A percentile compares a stretch with the other conserved stretches of the same genome.
Evolutionary conservation across 2,888 invertebrate species (phyloP).

Genomic region (Spodoptera littoralis): DNA sequence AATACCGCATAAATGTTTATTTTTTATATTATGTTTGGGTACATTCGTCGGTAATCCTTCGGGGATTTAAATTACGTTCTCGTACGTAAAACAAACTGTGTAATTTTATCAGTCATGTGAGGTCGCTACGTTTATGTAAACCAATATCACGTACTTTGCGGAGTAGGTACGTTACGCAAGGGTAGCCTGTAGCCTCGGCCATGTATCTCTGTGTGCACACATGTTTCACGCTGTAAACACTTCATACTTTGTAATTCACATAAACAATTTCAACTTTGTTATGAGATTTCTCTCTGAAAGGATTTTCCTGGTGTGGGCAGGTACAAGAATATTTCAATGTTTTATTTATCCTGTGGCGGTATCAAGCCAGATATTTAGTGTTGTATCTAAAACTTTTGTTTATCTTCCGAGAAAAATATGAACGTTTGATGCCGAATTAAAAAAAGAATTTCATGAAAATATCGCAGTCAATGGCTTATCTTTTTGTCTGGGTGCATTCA

Average conservation of each 20-base stretch:
- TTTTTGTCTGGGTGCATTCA: no score
- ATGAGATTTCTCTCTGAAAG: not conserved
- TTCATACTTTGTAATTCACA: not conserved
- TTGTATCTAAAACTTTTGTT: no score
- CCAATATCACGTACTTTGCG: slow-evolving; percentile 13
- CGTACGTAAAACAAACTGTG: slow-evolving; percentile 31
- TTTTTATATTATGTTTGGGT: slow-evolving; percentile 23
- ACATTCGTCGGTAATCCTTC: slow-evolving; percentile 18
- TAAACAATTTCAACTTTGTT: not conserved
- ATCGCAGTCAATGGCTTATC: no score
- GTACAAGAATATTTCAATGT: no score
- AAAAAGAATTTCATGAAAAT: no score
- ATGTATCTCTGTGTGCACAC: slow-evolving; percentile 1
- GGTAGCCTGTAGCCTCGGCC: not conserved
- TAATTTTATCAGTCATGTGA: slow-evolving; percentile 53
- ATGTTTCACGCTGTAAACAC: no score
- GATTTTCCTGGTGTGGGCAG: no score
- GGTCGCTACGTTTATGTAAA: slow-evolving; percentile 17
- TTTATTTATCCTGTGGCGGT: no score
- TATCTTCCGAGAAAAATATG: no score
- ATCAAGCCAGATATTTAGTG: no score
- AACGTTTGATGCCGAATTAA: no score
- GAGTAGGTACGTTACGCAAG: slow-evolving; percentile 4
- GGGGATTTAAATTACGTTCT: slow-evolving; percentile 34
- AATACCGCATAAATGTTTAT: slow-evolving; percentile 30